Base-by-base conservation (phyloP, 2,113 vertebrate species). In the Pseudorasbora parva region DNA sequence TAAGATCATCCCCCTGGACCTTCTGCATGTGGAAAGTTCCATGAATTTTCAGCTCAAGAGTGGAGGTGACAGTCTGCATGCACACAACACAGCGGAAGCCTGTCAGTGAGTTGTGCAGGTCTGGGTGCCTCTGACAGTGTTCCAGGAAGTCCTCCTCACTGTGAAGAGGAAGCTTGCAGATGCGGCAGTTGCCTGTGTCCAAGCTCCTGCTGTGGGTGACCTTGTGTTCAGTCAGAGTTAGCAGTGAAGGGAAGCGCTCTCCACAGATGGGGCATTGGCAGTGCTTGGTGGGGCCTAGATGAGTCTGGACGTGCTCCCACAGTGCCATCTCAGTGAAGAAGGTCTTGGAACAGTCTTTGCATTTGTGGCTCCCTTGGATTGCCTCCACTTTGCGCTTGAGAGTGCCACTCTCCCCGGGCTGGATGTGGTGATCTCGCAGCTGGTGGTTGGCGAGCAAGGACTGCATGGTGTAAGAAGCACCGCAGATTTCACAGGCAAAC, bases 21-120 rank as follows among this genome's bases (percentile, higher is more conserved):
- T 99, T 99, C 91, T 99, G 97, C 98, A 97, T 99, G 93, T 99
- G 98, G 90, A 99, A 99, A 7, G 98, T 99, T 90, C 98, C 98
- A 0, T 99, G 98, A 88, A 99, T 99, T 95, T 99, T 99, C 78
- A 99, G 95, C 90, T 99, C 98, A 91, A 99, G 93, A 1, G 98
- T 98, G 85, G 98, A 99, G 49, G 98, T 99, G 90, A 99, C 98
- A 0, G 98, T 99, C 93, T 99, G 98, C 98, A 99, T 99, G 94
- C 98, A 99, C 43, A 99, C 98, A 79, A 99, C 98, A 15, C 98
- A 99, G 87, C 98, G 97, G 87, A 99, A 99, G 82, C 98, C 98
- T 0, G 98, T 99, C 85, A 99, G 94, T 37, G 98, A 99, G 91
- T 99, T 99, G 90, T 97, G 94, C 89, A 99, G 92, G 90, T 99